phyloP scores from a whole-genome alignment of 1,140 invertebrate species.

The Drosophila repleta region DNA sequence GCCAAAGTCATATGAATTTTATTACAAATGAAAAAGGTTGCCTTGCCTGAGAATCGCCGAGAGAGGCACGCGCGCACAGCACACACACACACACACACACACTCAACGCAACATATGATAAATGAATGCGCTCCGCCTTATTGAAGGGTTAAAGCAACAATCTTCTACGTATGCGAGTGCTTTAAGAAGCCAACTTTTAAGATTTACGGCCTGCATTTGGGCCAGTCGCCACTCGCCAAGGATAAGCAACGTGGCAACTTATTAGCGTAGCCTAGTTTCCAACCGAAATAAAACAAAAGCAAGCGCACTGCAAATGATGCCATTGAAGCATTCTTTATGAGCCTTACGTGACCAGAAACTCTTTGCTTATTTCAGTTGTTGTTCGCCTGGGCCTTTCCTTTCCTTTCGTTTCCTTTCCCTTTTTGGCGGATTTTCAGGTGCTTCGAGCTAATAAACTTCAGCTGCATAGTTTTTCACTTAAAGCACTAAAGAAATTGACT shows the following conservation, averaged over 20 bases:
- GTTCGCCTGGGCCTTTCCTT: neutral
- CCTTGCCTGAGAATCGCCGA: slow-evolving; percentile 29
- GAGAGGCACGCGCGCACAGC: neutral
- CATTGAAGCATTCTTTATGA: slow-evolving; percentile 69
- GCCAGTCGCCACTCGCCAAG: slow-evolving; percentile 51
- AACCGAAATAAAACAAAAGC: slow-evolving; percentile 46
- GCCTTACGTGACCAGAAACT: slow-evolving; percentile 77
- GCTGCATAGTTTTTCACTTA: slow-evolving; percentile 49
- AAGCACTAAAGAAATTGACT: slow-evolving; percentile 36
- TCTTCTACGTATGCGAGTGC: slow-evolving; percentile 6
- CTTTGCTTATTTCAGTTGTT: slow-evolving; percentile 54
- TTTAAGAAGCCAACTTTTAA: slow-evolving; percentile 41
- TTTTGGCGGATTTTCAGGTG: slow-evolving; percentile 30
- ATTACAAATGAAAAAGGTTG: slow-evolving; percentile 77
- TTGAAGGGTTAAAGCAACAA: slow-evolving; percentile 57
- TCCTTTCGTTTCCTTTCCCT: neutral
- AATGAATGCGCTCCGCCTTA: slow-evolving; percentile 53
- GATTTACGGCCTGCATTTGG: slow-evolving; percentile 61
- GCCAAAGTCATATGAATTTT: slow-evolving; percentile 80
- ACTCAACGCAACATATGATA: slow-evolving; percentile 43
- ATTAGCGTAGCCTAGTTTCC: slow-evolving; percentile 69
- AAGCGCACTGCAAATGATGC: slow-evolving; percentile 64
- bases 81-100: slow-evolving; percentile 14
- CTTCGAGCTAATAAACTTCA: slow-evolving; percentile 46
- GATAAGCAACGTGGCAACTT: slow-evolving; percentile 47